phyloP scores from a whole-genome alignment of 2,888 invertebrate species.

The Ochropleura leucogaster region DNA sequence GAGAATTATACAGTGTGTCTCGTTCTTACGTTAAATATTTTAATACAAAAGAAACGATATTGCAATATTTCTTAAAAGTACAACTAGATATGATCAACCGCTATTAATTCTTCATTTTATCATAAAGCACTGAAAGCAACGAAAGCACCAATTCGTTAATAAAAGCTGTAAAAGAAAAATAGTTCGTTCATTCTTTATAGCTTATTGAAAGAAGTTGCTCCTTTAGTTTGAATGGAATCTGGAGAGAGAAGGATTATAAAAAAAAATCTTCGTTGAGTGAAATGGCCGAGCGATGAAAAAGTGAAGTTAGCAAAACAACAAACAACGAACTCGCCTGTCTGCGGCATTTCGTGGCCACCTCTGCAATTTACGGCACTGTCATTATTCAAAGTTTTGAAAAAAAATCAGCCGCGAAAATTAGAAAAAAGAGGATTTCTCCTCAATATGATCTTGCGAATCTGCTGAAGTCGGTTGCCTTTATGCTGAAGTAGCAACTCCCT shows the following conservation, averaged over 20 bases:
- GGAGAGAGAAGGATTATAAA: conserved; percentile 64
- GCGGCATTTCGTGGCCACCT: conserved; percentile 82
- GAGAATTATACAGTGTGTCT: background rate
- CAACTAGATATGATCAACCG: background rate
- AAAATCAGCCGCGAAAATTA: conserved; percentile 80
- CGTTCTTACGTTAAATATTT: background rate
- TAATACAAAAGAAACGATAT: background rate
- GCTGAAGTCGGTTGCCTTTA: conserved; percentile 88
- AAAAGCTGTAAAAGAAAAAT: conserved; percentile 40
- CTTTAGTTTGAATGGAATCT: conserved; percentile 61
- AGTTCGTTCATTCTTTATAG: conserved; percentile 64
- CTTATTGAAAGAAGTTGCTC: conserved; percentile 68
- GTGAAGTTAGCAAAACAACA: conserved; percentile 84
- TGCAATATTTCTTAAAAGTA: background rate
- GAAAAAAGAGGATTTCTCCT: conserved; percentile 80
- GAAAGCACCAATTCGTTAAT: conserved; percentile 10
- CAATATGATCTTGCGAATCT: conserved; percentile 88
- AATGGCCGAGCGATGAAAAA: conserved; percentile 83
- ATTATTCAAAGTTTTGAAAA: conserved; percentile 87
- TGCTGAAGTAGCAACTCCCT: conserved; percentile 88
- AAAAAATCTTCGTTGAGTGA: conserved; percentile 68
- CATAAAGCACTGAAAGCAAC: conserved; percentile 6
- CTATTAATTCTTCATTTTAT: conserved; percentile 17
- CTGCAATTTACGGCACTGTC: conserved; percentile 84
- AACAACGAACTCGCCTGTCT: conserved; percentile 78